Evolutionary conservation across 64 coral and sea anemone genomes (phyloP), one percentile per base, ranked within the genome.

Genomic region (Hydrozoanthus tunicans): DNA sequence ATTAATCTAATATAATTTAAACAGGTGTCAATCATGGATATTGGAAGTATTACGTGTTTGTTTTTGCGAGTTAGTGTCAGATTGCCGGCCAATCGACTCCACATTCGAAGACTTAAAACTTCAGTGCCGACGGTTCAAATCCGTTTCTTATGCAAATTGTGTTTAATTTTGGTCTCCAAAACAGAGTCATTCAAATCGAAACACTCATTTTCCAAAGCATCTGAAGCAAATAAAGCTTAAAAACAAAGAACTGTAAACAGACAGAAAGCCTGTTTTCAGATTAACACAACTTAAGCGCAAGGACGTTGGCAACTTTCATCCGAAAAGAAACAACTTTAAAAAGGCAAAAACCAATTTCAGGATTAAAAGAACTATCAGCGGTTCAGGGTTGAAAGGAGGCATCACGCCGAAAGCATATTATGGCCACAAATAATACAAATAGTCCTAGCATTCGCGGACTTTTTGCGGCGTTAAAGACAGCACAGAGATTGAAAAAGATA

Each of bases 401-500:
- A 55, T 53, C 53, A 76, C 11, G 84, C 69, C n/a, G 27, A 88
- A 60, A 88, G 56, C 55, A 6, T 61, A 88, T 72, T 72, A 86
- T 86, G 83, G 83, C 83, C 14, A 56, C 69, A 58, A 59, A 70
- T 43, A 43, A 43, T 9, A 57, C 20, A 17, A 75, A 73, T 57
- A 62, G 83, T 4, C 79, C 73, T 3, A 93, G 94, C n/a, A 86
- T 96, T 69, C 89, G 91, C 53, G 75, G 76, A 24, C 80, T 96
- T 3, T 90, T 91, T 56, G 76, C 79, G 52, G 94, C 94, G 63
- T 6, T 77, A 52, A 70, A 77, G 15, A 83, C 89, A 20, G 94
- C 94, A 53, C 89, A 73, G 15, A 93, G 90, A 79, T 80, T 96
- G 20, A 96, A 96, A 59, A 24, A 90, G 43, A 70, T 93, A 17